These are phyloP conservation scores for Salvelinus fontinalis DNA, from an alignment of 2,113 vertebrate species.

Conservation along the genomic window DNA sequence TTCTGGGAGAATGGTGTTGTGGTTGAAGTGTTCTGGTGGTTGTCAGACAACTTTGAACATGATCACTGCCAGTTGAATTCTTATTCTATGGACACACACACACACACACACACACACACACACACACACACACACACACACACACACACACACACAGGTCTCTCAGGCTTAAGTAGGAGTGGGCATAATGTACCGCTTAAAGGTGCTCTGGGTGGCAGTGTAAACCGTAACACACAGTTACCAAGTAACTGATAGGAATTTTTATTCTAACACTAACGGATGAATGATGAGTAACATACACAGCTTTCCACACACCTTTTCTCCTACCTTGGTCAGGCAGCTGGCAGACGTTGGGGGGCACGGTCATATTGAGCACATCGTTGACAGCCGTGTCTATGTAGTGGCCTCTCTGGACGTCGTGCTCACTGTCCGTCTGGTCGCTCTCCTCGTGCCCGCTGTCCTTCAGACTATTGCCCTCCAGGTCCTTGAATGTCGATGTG, in stretches of 20 bases:
- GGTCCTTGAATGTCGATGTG: slow-evolving; percentile 99
- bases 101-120: background rate
- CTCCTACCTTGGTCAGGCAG: slow-evolving; percentile 91
- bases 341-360: slow-evolving; percentile 90
- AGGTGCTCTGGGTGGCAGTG: slow-evolving; percentile 75
- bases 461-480: slow-evolving; percentile 99
- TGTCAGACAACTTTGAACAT: no score
- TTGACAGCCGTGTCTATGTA: slow-evolving; percentile 97
- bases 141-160: slow-evolving; percentile 71
- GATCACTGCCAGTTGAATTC: no score
- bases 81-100: background rate
- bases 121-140: slow-evolving; percentile 1
- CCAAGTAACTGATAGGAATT: slow-evolving; percentile 54
- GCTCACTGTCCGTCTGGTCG: slow-evolving; percentile 98
- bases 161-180: slow-evolving; percentile 77
- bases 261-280: background rate
- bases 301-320: slow-evolving; percentile 25
- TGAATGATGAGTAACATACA: background rate
- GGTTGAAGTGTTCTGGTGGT: no score
- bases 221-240: slow-evolving; percentile 59
- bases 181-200: slow-evolving; percentile 53
- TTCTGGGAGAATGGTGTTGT: no score
- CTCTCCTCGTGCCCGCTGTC: slow-evolving; percentile 98
- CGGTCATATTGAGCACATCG: slow-evolving; percentile 93
- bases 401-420: slow-evolving; percentile 94